Base-by-base conservation (phyloP, 2,888 invertebrate species). In the Daptonema setosum region DNA sequence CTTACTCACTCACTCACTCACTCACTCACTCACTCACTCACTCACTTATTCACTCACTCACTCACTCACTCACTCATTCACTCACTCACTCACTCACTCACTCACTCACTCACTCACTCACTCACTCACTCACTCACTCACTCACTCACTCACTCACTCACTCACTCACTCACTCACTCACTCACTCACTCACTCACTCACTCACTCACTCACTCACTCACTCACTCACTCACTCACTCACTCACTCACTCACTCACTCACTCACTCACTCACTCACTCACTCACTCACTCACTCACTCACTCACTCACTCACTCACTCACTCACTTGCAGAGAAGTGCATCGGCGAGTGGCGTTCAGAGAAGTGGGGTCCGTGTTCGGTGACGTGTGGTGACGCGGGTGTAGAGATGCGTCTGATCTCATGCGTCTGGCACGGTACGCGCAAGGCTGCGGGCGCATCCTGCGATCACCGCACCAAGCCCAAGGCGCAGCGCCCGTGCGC, bases 311-410 rank as follows among this genome's bases (percentile, higher is more conserved):
- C 35, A 35, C 8, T 35, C 8, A 35, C 17, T 35, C 8, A 35
- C 41, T 20, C 47, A 17, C 20, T 35, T 50, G 28, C 55, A 55
- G 55, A 35, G 14, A 22, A 29, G 8, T 59, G 57, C 28, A 35
- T 80, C 66, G 83, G 87, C 0, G 80, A 81, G 50, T 91, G 91
- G 91, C 80, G 81, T 59, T 82, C 83, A 8, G 85, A 85, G 14
- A 80, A 83, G 57, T 91, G 90, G 90, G 85, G 85, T 47, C 82
- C 85, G 71, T 90, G 90, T 71, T 80, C 83, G 62, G 85, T 84
- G 25, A 75, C 79, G 0, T 90, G 90, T 70, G 83, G 82, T 52
- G 77, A 78, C 58, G 79, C 80, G 65, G 88, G 90, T 0, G 80
- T 84, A 57, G 83, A 85, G 71, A 85, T 86, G 70, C 79, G 90